These are phyloP conservation scores for Chaunax sp. DNA, from an alignment of 2,797 vertebrate genomes.

Conservation along the genomic window DNA sequence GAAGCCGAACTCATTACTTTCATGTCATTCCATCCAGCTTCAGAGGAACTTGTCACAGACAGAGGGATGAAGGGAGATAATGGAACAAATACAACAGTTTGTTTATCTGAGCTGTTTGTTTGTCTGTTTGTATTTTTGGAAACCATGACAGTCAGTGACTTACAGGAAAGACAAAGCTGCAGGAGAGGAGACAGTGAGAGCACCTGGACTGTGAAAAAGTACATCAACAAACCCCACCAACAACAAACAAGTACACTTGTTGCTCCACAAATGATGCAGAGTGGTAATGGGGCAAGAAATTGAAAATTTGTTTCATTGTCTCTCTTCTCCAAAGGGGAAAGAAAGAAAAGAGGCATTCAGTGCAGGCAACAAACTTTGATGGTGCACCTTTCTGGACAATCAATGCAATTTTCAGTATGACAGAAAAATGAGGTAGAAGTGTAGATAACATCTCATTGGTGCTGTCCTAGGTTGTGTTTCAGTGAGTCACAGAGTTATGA, in stretches of 20 bases:
- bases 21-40: not conserved
- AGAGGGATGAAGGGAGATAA: slow-evolving; percentile 21
- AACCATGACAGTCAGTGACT: slow-evolving; percentile 9
- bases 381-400: slow-evolving; percentile 17
- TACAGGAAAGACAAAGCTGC: slow-evolving; percentile 21
- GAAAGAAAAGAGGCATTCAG: not conserved
- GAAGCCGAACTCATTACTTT: not conserved
- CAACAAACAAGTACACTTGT: slow-evolving; percentile 32
- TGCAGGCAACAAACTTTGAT: slow-evolving; percentile 7
- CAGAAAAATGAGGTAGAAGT: slow-evolving; percentile 5
- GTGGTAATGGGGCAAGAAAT: slow-evolving; percentile 57
- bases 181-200: slow-evolving; percentile 10
- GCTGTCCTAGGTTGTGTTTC: slow-evolving; percentile 34
- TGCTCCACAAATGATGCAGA: slow-evolving; percentile 36
- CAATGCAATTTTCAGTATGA: slow-evolving; percentile 15
- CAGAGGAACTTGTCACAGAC: not conserved
- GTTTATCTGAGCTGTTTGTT: slow-evolving; percentile 25
- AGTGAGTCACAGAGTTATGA: slow-evolving; percentile 41
- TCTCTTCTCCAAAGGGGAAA: slow-evolving; percentile 5
- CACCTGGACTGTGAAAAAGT: slow-evolving; percentile 35
- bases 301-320: slow-evolving; percentile 20
- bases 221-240: slow-evolving; percentile 9
- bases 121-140: slow-evolving; percentile 28
- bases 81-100: slow-evolving; percentile 29
- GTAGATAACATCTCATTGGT: slow-evolving; percentile 26